Evolutionary conservation across 2,888 invertebrate genomes (phyloP).

Genomic region (Amiota communis): DNA sequence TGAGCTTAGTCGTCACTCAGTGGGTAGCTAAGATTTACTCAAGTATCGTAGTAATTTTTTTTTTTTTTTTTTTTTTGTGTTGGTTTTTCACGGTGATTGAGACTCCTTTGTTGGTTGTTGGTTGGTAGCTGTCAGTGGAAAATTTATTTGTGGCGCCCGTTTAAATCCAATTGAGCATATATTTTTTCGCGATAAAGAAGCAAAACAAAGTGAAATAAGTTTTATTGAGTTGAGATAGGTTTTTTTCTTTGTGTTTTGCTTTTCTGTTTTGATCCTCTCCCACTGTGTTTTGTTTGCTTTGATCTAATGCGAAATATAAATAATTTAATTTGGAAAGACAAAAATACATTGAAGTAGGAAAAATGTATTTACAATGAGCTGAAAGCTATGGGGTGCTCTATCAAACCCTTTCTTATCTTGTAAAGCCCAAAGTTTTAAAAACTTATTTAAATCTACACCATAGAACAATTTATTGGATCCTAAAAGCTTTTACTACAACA

Average conservation of each 20-base stretch:
- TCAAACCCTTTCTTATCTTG: no score
- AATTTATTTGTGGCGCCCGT: constrained; percentile 22
- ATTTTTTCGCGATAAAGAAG: neutral
- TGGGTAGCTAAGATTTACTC: constrained; percentile 11
- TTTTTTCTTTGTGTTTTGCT: neutral
- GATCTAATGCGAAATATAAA: constrained; percentile 9
- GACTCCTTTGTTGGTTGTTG: constrained; percentile 29
- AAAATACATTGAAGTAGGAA: neutral
- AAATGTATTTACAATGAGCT: neutral
- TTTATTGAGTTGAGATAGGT: constrained; percentile 13
- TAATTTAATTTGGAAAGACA: constrained; percentile 4
- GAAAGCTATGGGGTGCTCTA: no score
- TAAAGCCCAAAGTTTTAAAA: no score
- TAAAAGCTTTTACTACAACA: no score
- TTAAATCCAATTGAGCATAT: constrained; percentile 28
- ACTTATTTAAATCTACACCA: no score
- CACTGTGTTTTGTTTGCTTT: neutral
- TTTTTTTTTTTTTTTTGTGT: no score
- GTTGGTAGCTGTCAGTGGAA: constrained; percentile 11
- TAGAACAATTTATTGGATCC: no score
- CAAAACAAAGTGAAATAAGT: neutral
- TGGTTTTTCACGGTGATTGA: neutral
- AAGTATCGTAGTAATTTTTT: neutral
- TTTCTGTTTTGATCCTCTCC: neutral
- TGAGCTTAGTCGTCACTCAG: neutral